These are phyloP conservation scores for Heliconius nattereri DNA, from an alignment of 1,140 invertebrate genomes.

Conservation along the genomic window DNA sequence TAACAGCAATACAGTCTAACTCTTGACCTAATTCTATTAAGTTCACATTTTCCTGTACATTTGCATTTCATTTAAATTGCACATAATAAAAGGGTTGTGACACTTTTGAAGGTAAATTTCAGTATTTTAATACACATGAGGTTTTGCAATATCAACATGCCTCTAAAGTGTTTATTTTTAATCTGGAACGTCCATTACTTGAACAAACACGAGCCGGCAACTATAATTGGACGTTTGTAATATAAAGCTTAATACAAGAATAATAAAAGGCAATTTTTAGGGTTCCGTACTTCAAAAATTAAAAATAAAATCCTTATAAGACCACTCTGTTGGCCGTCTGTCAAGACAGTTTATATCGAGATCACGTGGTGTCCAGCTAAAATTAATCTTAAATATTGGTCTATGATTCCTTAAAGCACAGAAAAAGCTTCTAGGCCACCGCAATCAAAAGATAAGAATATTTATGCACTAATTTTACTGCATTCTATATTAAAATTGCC, in stretches of 20 bases:
- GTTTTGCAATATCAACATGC: conserved; percentile 34
- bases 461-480: too few species aligned
- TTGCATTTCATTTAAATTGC: conserved; percentile 23
- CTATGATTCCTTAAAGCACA: too few species aligned
- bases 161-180: conserved; percentile 39
- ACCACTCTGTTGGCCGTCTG: too few species aligned
- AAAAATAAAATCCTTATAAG: too few species aligned
- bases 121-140: conserved; percentile 24
- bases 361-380: too few species aligned
- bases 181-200: conserved; percentile 40
- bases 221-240: conserved; percentile 38
- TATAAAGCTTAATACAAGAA: conserved; percentile 29
- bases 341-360: too few species aligned
- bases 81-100: conserved; percentile 30
- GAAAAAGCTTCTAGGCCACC: too few species aligned
- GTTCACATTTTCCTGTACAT: conserved; percentile 13
- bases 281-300: too few species aligned
- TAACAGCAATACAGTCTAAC: neutral
- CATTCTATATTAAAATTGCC: too few species aligned
- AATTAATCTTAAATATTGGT: too few species aligned
- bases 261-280: conserved; percentile 24
- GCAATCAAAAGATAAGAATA: too few species aligned
- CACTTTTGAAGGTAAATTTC: conserved; percentile 30
- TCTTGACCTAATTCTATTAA: conserved; percentile 27
- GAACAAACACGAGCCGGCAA: conserved; percentile 29